Base-by-base conservation (phyloP, 2,888 invertebrate genomes). In the Drosophila mercatorum region DNA sequence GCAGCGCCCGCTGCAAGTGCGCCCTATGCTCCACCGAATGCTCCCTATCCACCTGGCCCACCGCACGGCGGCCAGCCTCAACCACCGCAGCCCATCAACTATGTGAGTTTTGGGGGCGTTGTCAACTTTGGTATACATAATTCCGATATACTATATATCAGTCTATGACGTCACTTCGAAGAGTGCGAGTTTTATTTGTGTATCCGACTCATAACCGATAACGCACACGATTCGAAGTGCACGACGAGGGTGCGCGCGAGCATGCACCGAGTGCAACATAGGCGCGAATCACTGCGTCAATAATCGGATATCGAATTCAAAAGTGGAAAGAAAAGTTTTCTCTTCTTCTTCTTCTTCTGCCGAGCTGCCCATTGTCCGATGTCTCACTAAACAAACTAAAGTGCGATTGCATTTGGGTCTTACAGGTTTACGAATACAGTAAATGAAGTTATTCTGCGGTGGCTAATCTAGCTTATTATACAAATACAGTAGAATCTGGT, bases 71-170 rank as follows among this genome's bases (percentile, higher is more conserved):
- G 31, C 31, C 31, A 34, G 46, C 75, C 17, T 60, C 78, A 28
- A 5, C 70, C 80, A 5, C 70, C 79, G 2, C 83, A 75, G 49
- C 81, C 91, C 10, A 60, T 61, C 5, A 80, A 79, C 67, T 91
- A 91, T 75, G 91, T 91, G 76, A 91, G 91, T 91, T 51, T 47
- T 40, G 55, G 61, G 55, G 64, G 73, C 74, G 73, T 74, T 60
- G 51, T 22, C 52, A 17, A 28, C 28, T 12, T n/a, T 5, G n/a
- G 34, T 49, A 43, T 28, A 6, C 51, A 52, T 31, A 41, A 36
- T 57, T 44, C 2, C 14, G 22, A 44, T 34, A 56, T 56, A 31
- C 34, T 11, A 6, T 43, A 31, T 36, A 28, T 56, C 11, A 5
- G 0, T 46, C 14, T 17, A 11, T 8, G 68, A 60, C 67, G 41